Evolutionary conservation across 2,888 invertebrate species (phyloP), one percentile per base, ranked within the genome.

Genomic region (Falcaria lacertinaria): DNA sequence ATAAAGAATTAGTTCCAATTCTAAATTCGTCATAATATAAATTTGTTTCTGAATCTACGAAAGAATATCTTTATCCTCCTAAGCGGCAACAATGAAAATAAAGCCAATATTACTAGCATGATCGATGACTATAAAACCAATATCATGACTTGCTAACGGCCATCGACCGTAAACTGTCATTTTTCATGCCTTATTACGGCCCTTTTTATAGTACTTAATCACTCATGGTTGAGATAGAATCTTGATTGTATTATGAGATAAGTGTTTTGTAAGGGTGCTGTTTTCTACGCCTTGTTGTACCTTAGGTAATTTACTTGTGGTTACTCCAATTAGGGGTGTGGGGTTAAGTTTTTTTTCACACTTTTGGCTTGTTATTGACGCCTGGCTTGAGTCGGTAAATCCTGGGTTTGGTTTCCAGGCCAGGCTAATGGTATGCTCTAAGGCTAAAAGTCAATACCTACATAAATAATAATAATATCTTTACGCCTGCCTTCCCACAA

Each of bases 121-220:
- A 53, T 37, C 61, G 78, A 80, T 78, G 69, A 74, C 77, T 77
- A 72, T 59, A 45, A 45, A 46, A 60, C 60, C 72, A 68, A 67
- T 69, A 68, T 63, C 72, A 71, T 80, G 80, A 80, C 80, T 80
- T 71, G 80, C 79, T 65, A 68, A 64, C 60, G 57, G 50, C 46
- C 45, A 39, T 39, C 44, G 35, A 38, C 34, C 48, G 46, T 35
- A 32, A 46, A 48, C 44, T 60, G 54, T 64, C 68, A 66, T 77
- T 66, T 68, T 68, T 70, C 75, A 74, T 61, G 58, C 64, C 58
- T 61, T 64, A 68, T 70, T 73, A 69, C 61, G 47, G 63, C 61
- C 62, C 47, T 59, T 57, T 55, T 56, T 52, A 54, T 47, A 44
- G 34, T 53, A 52, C 49, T 57, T 51, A 4, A 28, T 28, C 7